These are phyloP conservation scores for Zhengitettix transpicula DNA, from an alignment of 2,888 invertebrate genomes.

Conservation along the genomic window DNA sequence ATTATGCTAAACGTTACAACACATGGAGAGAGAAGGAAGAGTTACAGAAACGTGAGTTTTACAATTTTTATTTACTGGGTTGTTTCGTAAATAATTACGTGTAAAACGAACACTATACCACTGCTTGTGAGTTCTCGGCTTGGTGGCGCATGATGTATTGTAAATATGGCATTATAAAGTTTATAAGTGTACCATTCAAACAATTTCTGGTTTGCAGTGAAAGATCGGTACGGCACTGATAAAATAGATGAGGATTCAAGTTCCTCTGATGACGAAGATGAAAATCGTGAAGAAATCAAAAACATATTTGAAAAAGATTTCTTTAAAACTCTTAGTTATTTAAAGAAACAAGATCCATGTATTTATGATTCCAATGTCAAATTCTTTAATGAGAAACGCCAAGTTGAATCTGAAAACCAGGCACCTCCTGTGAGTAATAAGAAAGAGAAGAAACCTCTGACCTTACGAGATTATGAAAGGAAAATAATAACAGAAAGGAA, in stretches of 20 bases:
- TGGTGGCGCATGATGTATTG: no score
- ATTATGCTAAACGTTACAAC: no score
- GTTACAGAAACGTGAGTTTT: no score
- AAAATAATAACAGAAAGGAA: constrained; percentile 52
- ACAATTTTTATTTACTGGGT: no score
- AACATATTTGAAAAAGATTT: constrained; percentile 70
- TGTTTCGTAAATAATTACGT: no score
- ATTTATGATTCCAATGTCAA: constrained; percentile 65
- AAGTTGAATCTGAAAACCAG: constrained; percentile 8
- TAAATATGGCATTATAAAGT: no score
- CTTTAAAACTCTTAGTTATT: constrained; percentile 62
- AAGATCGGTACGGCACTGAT: constrained; percentile 54
- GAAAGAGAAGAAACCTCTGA: constrained; percentile 37
- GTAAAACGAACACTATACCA: no score
- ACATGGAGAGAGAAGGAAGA: no score
- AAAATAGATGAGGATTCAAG: constrained; percentile 27
- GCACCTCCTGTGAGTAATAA: constrained; percentile 15
- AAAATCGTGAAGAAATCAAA: constrained; percentile 38
- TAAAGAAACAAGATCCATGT: constrained; percentile 77
- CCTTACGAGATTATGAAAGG: constrained; percentile 62
- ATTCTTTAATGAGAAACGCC: constrained; percentile 39
- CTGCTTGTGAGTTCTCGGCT: no score
- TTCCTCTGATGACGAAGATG: constrained; percentile 45
- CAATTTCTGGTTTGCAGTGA: constrained; percentile 34
- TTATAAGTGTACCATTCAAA: no score